These are phyloP conservation scores for Lasiurus cinereus DNA, from an alignment of 2,113 vertebrate species.

Conservation along the genomic window DNA sequence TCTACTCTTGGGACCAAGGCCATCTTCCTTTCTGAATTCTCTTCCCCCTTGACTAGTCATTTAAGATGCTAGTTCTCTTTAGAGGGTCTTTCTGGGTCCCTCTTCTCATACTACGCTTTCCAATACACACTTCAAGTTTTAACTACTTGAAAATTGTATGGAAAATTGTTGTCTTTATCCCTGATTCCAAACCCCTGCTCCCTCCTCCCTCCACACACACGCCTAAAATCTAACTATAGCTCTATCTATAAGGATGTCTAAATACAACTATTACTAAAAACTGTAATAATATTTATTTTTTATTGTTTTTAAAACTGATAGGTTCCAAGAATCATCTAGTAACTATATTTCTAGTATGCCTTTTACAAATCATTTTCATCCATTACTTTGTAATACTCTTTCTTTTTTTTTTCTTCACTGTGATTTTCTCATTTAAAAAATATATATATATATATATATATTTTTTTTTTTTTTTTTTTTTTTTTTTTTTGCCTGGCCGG, in stretches of 20 bases:
- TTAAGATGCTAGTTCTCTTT: neutral
- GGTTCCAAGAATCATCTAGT: neutral
- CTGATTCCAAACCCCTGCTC: neutral
- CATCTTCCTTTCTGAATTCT: neutral
- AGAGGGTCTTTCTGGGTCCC: neutral
- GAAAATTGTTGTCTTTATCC: neutral
- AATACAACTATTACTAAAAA: neutral
- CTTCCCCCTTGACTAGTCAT: neutral
- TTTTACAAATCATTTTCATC: neutral
- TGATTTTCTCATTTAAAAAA: neutral
- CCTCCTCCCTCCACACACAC: too few relatives aligned
- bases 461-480: too few relatives aligned
- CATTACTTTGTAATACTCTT: neutral
- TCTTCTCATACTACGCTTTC: neutral
- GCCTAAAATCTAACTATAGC: neutral
- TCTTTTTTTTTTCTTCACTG: neutral
- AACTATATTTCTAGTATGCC: neutral
- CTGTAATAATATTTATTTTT: neutral
- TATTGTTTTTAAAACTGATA: neutral
- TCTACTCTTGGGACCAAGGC: too few relatives aligned
- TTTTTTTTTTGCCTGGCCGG: too few relatives aligned
- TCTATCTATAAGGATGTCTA: neutral
- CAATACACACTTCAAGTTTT: neutral
- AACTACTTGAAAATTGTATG: neutral
- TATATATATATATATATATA: too few relatives aligned